Evolutionary conservation across 2,888 invertebrate species (phyloP), one percentile per base, ranked within the genome.

Genomic region (Pandemis corylana): DNA sequence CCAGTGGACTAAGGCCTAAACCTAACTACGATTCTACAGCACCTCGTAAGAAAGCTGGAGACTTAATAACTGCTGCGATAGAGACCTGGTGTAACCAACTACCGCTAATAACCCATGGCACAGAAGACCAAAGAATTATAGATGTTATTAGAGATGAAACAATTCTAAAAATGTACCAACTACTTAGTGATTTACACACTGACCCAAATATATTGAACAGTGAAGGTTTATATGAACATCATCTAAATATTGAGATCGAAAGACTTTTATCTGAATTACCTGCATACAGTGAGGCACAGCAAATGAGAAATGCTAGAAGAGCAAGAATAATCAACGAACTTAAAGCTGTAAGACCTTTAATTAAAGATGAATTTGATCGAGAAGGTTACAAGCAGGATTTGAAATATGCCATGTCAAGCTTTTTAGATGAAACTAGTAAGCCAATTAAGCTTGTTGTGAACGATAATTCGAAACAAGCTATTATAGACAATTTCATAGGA

Each of bases 11-110:
- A 20, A 53, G 28, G 46, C 7, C 53, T n/a, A 51, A 68, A 64
- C 72, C 75, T 44, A 80, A 78, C 49, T 81, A 80, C 70, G 77
- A 72, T 20, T 7, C 51, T 51, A 61, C 77, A 7, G 70, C 62
- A 44, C 70, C 79, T 28, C 75, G 76, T 41, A 85, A 83, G 79
- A 87, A 83, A 74, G 80, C 88, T n/a, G 82, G 81, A 10, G 90
- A 89, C 28, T 65, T 85, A 6, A 84, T 90, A n/a, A 76, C 86
- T 65, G 84, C 87, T 72, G 80, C 83, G 42, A 85, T 91, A 7
- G 84, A 88, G 66, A 73, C 76, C 6, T 91, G 91, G 91, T 90
- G 90, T 76, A 75, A 82, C n/a, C 76, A 83, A 76, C 66, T 92
- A 62, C 89, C 88, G 6, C 65, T 91, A 0, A 68, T 77, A 41